Percentiles rank a stretch among this genome's conserved stretches.
Conservation (phyloP, 2,888 invertebrate genomes). For the Dorcus parallelipipedus region DNA sequence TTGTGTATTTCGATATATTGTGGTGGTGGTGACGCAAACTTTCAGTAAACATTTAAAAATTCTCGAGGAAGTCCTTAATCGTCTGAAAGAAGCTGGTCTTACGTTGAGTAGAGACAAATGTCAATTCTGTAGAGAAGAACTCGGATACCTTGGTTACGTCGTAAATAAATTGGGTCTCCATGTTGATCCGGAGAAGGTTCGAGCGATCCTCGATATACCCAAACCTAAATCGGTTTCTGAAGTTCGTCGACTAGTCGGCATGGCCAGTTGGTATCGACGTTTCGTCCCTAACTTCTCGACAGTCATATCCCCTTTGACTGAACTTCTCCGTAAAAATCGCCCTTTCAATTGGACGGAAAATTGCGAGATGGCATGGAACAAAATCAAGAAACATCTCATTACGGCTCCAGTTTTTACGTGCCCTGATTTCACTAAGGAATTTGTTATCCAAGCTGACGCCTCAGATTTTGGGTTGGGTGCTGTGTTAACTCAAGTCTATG, state of each 20-base stretch:
- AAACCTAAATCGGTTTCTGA: conserved; percentile 23
- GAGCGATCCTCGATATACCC: conserved; percentile 23
- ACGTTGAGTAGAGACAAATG: conserved; percentile 26
- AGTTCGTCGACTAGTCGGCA: conserved; percentile 31
- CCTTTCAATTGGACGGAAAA: conserved; percentile 22
- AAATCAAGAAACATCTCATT: too few species aligned
- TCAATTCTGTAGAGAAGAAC: conserved; percentile 18
- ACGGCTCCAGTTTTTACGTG: too few species aligned
- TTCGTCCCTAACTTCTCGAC: conserved; percentile 22
- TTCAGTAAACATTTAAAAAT: conserved; percentile 2
- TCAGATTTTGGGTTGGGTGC: too few species aligned
- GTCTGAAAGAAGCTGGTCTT: conserved; percentile 1
- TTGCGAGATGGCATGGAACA: conserved; percentile 18
- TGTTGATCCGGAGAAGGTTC: too few species aligned
- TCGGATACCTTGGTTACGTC: too few species aligned
- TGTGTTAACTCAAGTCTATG: too few species aligned
- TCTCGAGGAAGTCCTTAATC: not conserved
- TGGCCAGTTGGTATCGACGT: conserved; percentile 33
- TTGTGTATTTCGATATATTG: conserved; percentile 10
- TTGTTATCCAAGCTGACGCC: too few species aligned
- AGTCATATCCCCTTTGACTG: too few species aligned
- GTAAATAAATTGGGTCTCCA: too few species aligned
- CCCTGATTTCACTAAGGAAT: too few species aligned
- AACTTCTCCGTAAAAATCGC: conserved; percentile 14
- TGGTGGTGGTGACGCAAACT: conserved; percentile 1